Evolutionary conservation across 2,113 vertebrate genomes (phyloP), one percentile per base, ranked within the genome.

Genomic region (Stercorarius parasiticus): DNA sequence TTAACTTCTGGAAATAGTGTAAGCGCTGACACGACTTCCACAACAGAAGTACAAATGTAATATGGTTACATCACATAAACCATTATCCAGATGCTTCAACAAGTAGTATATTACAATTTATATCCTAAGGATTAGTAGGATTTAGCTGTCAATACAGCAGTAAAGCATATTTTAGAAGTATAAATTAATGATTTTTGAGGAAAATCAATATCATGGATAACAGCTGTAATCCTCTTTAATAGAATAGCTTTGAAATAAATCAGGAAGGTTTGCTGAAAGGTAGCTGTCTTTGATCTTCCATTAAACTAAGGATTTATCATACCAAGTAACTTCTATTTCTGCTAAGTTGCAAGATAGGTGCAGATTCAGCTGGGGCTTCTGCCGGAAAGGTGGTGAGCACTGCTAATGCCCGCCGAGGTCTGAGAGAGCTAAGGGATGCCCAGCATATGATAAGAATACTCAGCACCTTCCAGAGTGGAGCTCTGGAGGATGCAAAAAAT

Each of bases 231-330:
- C 64, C 58, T 86, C 40, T 86, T 61, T 45, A 82, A 61, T 50
- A 11, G 36, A 94, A 76, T 3, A n/a, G 34, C 52, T 91, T 83
- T 84, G 72, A 92, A 95, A 96, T 62, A 83, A 93, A 94, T 83
- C 59, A 67, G 71, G n/a, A 53, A 74, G 25, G 27, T 82, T 83
- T 96, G 66, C 64, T 90, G 84, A 97, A 86, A 95, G 64, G 77
- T 65, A 72, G 40, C 30, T 92, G 52, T 66, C 84, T 94, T 88
- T 82, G 50, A 59, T 70, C 59, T 34, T 52, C 40, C 34, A 78
- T 65, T n/a, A 92, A 91, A 72, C 18, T 67, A 64, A 83, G 76
- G 80, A 70, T 88, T 62, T 82, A 55, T 82, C 82, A 56, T 5
- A 56, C 43, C 49, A 70, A 96, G 53, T 14, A 67, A 36, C 69